These are phyloP conservation scores for Xestia rhomboidea DNA, from an alignment of 2,888 invertebrate genomes.

Conservation along the genomic window DNA sequence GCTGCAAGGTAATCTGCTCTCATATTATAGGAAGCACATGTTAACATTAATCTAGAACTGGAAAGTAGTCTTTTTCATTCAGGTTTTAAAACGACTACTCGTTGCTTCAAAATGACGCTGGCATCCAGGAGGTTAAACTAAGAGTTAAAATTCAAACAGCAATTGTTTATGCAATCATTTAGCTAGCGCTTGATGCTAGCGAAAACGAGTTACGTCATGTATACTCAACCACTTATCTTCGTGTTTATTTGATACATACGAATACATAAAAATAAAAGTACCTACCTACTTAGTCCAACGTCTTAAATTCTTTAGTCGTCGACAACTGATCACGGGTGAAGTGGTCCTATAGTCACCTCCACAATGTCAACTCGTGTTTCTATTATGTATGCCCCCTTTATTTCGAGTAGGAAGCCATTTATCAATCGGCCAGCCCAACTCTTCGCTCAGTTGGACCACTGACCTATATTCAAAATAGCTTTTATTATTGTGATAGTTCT, in stretches of 20 bases:
- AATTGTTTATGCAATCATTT: background rate
- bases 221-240: background rate
- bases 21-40: too few species aligned
- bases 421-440: conserved; percentile 54
- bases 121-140: too few species aligned
- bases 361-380: conserved; percentile 62
- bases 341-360: conserved; percentile 48
- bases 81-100: too few species aligned
- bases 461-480: conserved; percentile 56
- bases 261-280: conserved; percentile 5
- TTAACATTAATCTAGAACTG: too few species aligned
- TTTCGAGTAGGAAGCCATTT: conserved; percentile 59
- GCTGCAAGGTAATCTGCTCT: background rate
- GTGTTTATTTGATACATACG: background rate
- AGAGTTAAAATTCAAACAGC: background rate
- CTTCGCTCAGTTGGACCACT: conserved; percentile 11
- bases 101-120: too few species aligned
- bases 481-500: conserved; percentile 49
- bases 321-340: conserved; percentile 57
- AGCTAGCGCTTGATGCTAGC: background rate
- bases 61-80: too few species aligned
- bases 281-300: background rate
- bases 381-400: conserved; percentile 62
- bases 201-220: background rate
- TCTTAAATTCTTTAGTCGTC: conserved; percentile 12